Percentiles rank a stretch among this genome's conserved stretches.
phyloP scores from a whole-genome alignment of 2,113 vertebrate genomes.

The Dipodomys spectabilis region DNA sequence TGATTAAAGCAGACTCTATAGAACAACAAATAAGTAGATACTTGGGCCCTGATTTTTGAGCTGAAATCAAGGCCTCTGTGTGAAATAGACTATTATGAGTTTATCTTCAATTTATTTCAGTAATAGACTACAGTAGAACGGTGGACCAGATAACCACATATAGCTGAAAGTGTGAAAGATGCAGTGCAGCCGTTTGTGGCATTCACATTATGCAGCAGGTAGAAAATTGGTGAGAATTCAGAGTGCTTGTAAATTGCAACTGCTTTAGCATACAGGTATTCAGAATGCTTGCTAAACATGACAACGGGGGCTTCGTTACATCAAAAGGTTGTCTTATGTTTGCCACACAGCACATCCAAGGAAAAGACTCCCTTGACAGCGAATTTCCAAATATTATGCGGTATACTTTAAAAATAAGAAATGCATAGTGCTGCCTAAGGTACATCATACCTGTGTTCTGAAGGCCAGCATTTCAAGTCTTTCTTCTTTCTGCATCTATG shows the following conservation, averaged over 20 bases:
- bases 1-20: constrained; percentile 68
- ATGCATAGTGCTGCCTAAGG: not conserved
- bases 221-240: constrained; percentile 72
- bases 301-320: constrained; percentile 41
- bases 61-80: constrained; percentile 70
- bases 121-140: constrained; percentile 74
- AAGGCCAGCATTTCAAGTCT: not conserved
- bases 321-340: constrained; percentile 57
- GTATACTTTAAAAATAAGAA: not conserved
- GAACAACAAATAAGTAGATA: constrained; percentile 73
- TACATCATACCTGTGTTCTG: not conserved
- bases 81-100: constrained; percentile 76
- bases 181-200: constrained; percentile 60
- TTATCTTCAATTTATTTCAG: constrained; percentile 79
- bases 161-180: constrained; percentile 57
- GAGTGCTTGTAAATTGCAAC: constrained; percentile 67
- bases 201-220: constrained; percentile 71
- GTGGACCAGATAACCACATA: constrained; percentile 60
- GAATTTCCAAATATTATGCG: constrained; percentile 2
- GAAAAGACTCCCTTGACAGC: not conserved
- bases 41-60: constrained; percentile 69
- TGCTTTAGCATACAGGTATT: constrained; percentile 58
- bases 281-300: constrained; percentile 57
- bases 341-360: constrained; percentile 4
- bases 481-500: not conserved